A percentile compares a stretch with the other conserved stretches of the same genome.
Conservation (phyloP, 2,888 invertebrate species). For the Ryuthela nishihirai region DNA sequence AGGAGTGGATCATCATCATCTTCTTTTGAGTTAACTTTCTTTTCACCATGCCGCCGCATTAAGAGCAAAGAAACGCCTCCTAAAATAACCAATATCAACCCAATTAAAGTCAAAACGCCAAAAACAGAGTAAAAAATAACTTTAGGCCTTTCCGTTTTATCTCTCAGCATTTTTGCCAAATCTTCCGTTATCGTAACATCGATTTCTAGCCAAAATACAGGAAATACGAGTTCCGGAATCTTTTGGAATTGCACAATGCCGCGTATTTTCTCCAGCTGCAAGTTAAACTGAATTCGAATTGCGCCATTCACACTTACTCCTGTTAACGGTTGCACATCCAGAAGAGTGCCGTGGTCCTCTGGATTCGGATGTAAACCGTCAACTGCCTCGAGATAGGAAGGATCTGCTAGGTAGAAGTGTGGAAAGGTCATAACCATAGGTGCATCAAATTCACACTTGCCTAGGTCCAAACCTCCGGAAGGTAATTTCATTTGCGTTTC, state of each 20-base stretch:
- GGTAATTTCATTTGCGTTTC: constrained; percentile 8
- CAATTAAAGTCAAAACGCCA: no score
- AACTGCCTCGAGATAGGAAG: constrained; percentile 11
- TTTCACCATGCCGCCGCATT: no score
- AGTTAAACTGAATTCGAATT: constrained; percentile 18
- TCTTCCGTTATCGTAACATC: constrained; percentile 5
- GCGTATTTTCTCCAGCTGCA: constrained; percentile 1
- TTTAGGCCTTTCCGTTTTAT: constrained; percentile 2
- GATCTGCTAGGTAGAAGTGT: constrained; percentile 37
- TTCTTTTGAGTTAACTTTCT: no score
- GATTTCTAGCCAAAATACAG: constrained; percentile 19
- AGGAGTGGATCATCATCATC: no score
- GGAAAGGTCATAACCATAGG: constrained; percentile 33
- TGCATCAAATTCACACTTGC: constrained; percentile 36
- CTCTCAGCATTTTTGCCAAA: constrained; percentile 6
- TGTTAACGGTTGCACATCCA: constrained; percentile 80
- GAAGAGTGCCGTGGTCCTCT: constrained; percentile 66
- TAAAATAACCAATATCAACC: no score
- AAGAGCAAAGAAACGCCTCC: no score
- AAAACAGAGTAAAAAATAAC: constrained; percentile 14
- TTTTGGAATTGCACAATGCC: constrained; percentile 9
- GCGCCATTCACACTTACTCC: constrained; percentile 10
- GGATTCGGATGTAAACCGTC: constrained; percentile 25
- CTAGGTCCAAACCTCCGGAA: constrained; percentile 32
- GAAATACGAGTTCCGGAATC: constrained; percentile 16